Evolutionary conservation across 2,113 vertebrate species (phyloP).

Genomic region (Oncorhynchus clarkii): DNA sequence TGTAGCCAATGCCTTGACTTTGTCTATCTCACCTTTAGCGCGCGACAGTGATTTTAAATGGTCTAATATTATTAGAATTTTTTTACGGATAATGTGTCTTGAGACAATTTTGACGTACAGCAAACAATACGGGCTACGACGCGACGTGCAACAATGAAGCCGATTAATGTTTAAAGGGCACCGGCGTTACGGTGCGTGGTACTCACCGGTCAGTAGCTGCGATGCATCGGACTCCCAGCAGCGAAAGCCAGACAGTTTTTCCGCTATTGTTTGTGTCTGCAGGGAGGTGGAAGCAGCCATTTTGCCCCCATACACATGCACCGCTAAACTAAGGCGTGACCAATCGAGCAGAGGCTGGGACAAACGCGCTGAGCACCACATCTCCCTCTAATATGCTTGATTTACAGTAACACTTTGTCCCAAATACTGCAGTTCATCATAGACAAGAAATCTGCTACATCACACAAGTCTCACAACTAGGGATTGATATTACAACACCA

Average conservation of each 20-base stretch:
- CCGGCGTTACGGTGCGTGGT: conserved; percentile 41
- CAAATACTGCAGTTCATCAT: not conserved
- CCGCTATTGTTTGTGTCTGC: conserved; percentile 87
- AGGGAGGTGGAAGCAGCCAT: conserved; percentile 91
- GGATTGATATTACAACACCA: not conserved
- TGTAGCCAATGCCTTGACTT: conserved; percentile 32
- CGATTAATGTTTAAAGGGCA: conserved; percentile 34
- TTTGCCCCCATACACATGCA: conserved; percentile 78
- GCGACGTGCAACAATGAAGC: conserved; percentile 21
- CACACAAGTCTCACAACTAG: not conserved
- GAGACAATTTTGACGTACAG: conserved; percentile 43
- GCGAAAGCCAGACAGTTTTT: conserved; percentile 63
- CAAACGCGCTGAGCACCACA: conserved; percentile 67
- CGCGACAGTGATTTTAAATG: conserved; percentile 38
- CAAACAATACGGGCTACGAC: conserved; percentile 40
- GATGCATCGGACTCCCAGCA: conserved; percentile 66
- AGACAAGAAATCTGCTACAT: not conserved
- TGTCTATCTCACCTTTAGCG: conserved; percentile 41
- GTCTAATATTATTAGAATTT: conserved; percentile 37
- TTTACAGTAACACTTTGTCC: not conserved
- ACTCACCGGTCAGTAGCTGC: conserved; percentile 70
- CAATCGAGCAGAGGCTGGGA: conserved; percentile 70
- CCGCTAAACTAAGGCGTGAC: conserved; percentile 73
- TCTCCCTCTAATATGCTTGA: conserved; percentile 14
- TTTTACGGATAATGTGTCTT: conserved; percentile 45